Percentiles rank a stretch among this genome's conserved stretches.
Evolutionary conservation across 1,140 invertebrate species (phyloP).

Genomic region (Drosophila nikananu): DNA sequence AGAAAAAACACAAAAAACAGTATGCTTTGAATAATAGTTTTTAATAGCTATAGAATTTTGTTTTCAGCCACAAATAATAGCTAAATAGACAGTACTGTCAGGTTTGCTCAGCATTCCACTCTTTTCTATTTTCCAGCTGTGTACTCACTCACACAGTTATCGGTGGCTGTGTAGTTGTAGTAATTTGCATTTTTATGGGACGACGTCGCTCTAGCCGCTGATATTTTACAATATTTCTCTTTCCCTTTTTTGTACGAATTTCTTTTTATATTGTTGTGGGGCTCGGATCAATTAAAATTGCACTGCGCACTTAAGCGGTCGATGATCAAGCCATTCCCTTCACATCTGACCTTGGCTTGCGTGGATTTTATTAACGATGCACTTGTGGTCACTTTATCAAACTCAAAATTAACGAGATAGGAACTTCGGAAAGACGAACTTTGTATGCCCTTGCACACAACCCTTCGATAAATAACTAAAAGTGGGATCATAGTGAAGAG

Average conservation of each 20-base stretch:
- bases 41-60: neutral
- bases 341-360: neutral
- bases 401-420: neutral
- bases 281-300: constrained; percentile 31
- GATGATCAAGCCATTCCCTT: constrained; percentile 1
- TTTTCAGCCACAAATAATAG: neutral
- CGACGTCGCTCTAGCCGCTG: constrained; percentile 29
- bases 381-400: constrained; percentile 4
- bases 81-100: neutral
- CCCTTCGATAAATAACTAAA: neutral
- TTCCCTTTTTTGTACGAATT: constrained; percentile 3
- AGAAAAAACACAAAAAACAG: too few relatives aligned
- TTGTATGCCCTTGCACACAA: neutral
- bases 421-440: neutral
- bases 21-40: too few relatives aligned
- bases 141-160: neutral
- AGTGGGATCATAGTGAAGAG: too few relatives aligned
- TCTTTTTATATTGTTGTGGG: neutral
- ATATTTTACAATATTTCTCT: constrained; percentile 39
- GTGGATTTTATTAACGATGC: neutral
- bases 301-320: constrained; percentile 3
- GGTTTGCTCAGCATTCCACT: neutral
- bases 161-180: constrained; percentile 14
- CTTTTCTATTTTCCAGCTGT: neutral
- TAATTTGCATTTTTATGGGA: constrained; percentile 71